Conservation (phyloP, 2,888 invertebrate genomes). For the Creontiades dilutus region DNA sequence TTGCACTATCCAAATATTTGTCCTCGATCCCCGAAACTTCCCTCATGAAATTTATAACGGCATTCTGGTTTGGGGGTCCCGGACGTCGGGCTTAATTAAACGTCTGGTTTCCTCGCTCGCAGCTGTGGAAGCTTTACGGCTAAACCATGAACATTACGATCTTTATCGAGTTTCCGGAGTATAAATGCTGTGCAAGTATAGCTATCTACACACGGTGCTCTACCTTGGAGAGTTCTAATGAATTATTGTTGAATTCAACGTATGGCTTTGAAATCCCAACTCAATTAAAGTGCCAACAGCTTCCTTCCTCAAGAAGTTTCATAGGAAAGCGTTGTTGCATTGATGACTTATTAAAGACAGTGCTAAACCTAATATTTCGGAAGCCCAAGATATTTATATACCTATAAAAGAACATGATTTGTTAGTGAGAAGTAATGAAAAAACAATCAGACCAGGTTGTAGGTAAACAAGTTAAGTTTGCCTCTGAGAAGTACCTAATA, state of each 20-base stretch:
- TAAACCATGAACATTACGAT: constrained; percentile 61
- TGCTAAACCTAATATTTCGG: too few species aligned
- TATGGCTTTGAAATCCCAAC: too few species aligned
- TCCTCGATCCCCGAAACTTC: constrained; percentile 53
- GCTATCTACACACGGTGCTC: not conserved
- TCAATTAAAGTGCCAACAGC: too few species aligned
- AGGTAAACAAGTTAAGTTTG: too few species aligned
- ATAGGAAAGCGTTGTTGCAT: too few species aligned
- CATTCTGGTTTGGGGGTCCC: constrained; percentile 40
- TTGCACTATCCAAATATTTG: constrained; percentile 61
- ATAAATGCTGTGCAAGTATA: not conserved
- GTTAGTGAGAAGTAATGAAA: too few species aligned
- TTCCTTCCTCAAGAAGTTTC: too few species aligned
- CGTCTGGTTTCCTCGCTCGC: constrained; percentile 57
- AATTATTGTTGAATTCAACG: not conserved
- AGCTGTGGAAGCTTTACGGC: constrained; percentile 57
- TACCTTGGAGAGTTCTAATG: not conserved
- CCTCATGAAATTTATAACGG: constrained; percentile 60
- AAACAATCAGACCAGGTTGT: too few species aligned
- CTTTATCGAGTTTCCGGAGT: constrained; percentile 41
- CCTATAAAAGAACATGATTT: too few species aligned
- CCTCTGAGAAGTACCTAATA: too few species aligned
- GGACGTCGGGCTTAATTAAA: constrained; percentile 58
- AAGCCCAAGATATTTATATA: too few species aligned
- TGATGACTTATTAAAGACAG: too few species aligned